These are phyloP conservation scores for Hypsopygia costalis DNA, from an alignment of 2,888 invertebrate species.

Conservation along the genomic window DNA sequence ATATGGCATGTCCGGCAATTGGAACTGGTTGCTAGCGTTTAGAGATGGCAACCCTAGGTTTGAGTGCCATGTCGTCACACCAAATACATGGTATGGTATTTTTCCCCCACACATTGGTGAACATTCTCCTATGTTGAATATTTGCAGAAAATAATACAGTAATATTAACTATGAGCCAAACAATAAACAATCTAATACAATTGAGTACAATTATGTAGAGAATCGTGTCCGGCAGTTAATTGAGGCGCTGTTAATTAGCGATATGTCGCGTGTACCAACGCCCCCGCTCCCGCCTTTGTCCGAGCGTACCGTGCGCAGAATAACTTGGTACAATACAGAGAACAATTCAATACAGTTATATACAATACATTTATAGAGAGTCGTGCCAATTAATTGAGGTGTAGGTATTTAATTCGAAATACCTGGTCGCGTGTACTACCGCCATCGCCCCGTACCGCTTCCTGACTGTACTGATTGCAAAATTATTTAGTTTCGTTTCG, in stretches of 20 bases:
- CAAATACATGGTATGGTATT: too few relatives aligned
- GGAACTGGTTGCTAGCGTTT: too few relatives aligned
- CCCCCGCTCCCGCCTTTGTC: conserved; percentile 39
- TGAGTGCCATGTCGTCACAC: too few relatives aligned
- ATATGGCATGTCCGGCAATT: too few relatives aligned
- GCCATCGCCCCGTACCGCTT: not conserved
- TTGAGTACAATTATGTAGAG: conserved; percentile 41
- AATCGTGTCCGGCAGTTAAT: conserved; percentile 52
- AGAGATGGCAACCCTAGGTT: too few relatives aligned
- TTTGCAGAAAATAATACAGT: conserved; percentile 14
- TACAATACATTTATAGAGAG: not conserved
- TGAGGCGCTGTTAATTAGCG: conserved; percentile 64
- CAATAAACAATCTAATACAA: conserved; percentile 29
- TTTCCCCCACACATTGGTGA: too few relatives aligned
- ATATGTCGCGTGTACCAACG: conserved; percentile 63
- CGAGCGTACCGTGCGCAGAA: conserved; percentile 29
- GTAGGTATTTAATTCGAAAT: not conserved
- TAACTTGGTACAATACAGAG: conserved; percentile 6
- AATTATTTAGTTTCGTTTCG: too few relatives aligned
- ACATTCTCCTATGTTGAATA: too few relatives aligned
- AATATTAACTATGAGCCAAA: conserved; percentile 12
- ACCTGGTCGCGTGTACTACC: not conserved
- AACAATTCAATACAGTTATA: not conserved
- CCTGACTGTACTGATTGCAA: not conserved
- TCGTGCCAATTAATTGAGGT: conserved; percentile 1